Percentiles rank a stretch among this genome's conserved stretches.
These are phyloP conservation scores for Agapornis canus DNA, from an alignment of 2,797 vertebrate genomes.

Conservation along the genomic window DNA sequence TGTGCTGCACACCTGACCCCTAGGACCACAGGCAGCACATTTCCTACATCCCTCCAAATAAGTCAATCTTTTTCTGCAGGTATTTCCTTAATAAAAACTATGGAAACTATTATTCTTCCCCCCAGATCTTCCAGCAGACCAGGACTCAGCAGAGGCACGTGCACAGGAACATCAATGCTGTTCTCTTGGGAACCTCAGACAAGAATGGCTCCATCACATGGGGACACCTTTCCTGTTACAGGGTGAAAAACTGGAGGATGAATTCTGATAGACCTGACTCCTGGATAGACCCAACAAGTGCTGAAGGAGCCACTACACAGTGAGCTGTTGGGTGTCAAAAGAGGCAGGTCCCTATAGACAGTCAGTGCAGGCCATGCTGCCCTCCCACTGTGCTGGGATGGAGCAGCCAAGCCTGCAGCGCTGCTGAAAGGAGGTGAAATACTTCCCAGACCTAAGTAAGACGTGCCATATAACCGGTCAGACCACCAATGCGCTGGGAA, in stretches of 20 bases:
- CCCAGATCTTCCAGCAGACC: not conserved
- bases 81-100: not conserved
- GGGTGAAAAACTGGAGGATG: not conserved
- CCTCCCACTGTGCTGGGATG: accelerated
- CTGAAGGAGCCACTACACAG: not conserved
- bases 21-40: not conserved
- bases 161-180: not conserved
- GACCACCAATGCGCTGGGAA: not conserved
- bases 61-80: not conserved
- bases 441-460: not conserved
- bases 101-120: not conserved
- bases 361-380: not conserved
- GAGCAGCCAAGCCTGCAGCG: not conserved
- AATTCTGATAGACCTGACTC: not conserved
- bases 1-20: not conserved
- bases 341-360: not conserved
- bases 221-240: not conserved
- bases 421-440: not conserved
- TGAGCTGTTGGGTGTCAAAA: not conserved
- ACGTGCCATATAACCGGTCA: accelerated
- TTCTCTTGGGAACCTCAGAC: not conserved
- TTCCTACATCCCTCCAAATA: accelerated
- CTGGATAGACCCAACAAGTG: accelerated
- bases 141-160: accelerated
- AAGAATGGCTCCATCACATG: not conserved